Base-by-base conservation (phyloP, 2,113 vertebrate genomes). In the Oryzias curvinotus region DNA sequence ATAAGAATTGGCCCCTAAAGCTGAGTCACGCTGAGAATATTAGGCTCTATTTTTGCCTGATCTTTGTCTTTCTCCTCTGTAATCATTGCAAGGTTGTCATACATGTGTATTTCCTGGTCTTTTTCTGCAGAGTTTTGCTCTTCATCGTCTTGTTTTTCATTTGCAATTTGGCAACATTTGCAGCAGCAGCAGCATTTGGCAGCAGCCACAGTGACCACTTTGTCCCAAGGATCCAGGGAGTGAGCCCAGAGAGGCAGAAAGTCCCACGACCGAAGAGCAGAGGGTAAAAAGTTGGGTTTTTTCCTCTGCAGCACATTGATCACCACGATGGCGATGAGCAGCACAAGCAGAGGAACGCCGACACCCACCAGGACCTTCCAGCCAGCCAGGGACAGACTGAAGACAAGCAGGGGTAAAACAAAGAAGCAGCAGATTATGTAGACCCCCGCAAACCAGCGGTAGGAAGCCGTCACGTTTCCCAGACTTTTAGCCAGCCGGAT, bases 371-470 rank as follows among this genome's bases (percentile, higher is more conserved):
- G 89, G 19, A 93, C 94, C 2, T 81, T 51, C 95, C 95, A 96
- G 26, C 96, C 96, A 0, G 94, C 95, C 82, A 98, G 52, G 0
- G 96, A 97, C 45, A 99, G 87, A 62, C 90, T 93, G 2, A 98
- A 96, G 43, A 98, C 68, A 0, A 84, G 7, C 52, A 98, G 76
- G 0, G 97, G 97, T 12, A 92, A 14, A 57, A 94, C 1, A 36
- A 98, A 87, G 87, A 99, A 99, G 85, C 93, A 92, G 63, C 85
- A 0, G 1, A 96, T 57, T 56, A 99, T 91, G 88, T 99, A 99
- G 82, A 95, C 86, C 26, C 88, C 57, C 5, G 97, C 93, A 61
- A 99, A 98, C 97, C 97, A 98, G 83, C 97, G 92, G 83, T 98
- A 96, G 73, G 89, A 71, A n/a, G 95, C 94, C 0, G 96, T 94